Conservation (phyloP, 2,797 vertebrate species). For the Centroberyx gerrardi region DNA sequence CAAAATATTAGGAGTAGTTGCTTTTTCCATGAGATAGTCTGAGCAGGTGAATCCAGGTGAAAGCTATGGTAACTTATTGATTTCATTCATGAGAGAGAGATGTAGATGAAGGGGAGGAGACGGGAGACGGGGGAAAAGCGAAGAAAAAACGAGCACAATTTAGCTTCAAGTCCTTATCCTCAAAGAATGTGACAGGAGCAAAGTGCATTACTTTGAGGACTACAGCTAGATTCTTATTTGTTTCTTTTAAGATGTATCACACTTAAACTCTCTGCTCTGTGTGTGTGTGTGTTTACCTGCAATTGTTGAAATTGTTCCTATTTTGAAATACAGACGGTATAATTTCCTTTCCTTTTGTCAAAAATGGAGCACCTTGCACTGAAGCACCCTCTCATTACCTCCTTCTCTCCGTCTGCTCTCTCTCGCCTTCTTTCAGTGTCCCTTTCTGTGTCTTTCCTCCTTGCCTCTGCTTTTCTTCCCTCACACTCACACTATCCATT, state of each 20-base stretch:
- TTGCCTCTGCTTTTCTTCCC: neutral
- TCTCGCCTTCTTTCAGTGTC: neutral
- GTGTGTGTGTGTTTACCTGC: neutral
- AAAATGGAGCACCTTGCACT: conserved; percentile 7
- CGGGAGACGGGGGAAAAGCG: conserved; percentile 7
- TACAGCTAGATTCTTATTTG: neutral
- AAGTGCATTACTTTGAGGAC: neutral
- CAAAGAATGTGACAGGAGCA: neutral
- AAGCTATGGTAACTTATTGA: conserved; percentile 48
- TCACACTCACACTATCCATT: conserved; percentile 7
- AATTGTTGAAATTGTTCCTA: conserved; percentile 29
- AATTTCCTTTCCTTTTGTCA: conserved; percentile 25
- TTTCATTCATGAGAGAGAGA: conserved; percentile 44
- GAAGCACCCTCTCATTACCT: conserved; percentile 29
- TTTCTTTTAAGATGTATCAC: conserved; percentile 4
- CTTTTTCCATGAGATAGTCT: conserved; percentile 25
- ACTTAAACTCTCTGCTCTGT: conserved; percentile 22
- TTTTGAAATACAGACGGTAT: conserved; percentile 19
- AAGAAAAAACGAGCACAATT: neutral
- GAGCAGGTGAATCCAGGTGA: conserved; percentile 10
- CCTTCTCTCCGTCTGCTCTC: neutral
- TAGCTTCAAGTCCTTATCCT: neutral
- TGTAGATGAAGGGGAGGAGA: conserved; percentile 30
- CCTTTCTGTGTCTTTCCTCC: neutral
- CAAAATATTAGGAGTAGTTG: conserved; percentile 28